Percentiles rank a stretch among this genome's conserved stretches.
Evolutionary conservation across 2,113 vertebrate genomes (phyloP).

Genomic region (Cyanistes caeruleus): DNA sequence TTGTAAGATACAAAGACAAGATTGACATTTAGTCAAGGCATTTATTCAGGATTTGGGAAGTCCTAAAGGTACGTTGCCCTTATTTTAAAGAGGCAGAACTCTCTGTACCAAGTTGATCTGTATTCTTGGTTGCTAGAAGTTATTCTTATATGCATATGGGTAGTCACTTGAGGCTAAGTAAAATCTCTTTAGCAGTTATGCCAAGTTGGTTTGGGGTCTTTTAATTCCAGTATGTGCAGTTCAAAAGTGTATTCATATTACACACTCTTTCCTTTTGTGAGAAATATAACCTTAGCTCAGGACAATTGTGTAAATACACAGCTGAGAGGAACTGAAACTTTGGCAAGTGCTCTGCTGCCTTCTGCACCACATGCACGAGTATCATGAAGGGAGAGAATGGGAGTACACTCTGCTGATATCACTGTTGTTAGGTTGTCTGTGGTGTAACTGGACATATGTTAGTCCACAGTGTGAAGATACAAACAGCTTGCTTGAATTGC

Average conservation of each 20-base stretch:
- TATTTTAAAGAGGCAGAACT: not conserved
- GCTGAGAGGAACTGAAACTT: not conserved
- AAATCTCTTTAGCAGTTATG: not conserved
- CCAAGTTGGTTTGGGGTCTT: not conserved
- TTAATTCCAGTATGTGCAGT: not conserved
- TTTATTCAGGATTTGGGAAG: not conserved
- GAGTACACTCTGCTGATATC: not conserved
- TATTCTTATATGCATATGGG: not conserved
- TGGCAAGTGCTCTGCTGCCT: not conserved
- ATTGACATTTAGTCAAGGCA: not conserved
- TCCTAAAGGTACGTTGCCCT: not conserved
- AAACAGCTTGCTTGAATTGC: not conserved
- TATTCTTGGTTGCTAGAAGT: not conserved
- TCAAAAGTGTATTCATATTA: not conserved
- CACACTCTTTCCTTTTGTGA: not conserved
- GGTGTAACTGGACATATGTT: not conserved
- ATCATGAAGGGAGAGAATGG: not conserved
- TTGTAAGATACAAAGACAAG: not conserved
- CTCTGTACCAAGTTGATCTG: not conserved
- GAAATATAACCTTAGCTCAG: not conserved
- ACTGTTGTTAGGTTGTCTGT: not conserved
- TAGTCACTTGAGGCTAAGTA: not conserved
- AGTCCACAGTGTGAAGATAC: not conserved
- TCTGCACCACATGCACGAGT: accelerated
- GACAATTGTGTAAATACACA: not conserved